Conservation (phyloP, 2,797 vertebrate genomes). For the Gambelia wislizenii region DNA sequence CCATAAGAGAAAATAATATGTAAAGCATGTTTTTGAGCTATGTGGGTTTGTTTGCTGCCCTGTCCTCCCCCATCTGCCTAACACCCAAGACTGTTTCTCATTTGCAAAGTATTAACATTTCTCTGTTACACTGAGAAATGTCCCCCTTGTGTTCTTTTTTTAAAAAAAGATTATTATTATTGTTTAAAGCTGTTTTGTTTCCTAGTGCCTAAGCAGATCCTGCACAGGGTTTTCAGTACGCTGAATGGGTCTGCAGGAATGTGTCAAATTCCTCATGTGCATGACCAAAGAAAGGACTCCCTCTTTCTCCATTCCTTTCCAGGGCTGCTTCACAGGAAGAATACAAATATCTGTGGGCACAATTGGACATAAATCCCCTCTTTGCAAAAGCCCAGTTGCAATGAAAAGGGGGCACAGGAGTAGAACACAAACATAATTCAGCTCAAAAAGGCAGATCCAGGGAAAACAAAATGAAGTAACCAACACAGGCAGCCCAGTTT, state of each 20-base stretch:
- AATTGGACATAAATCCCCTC: neutral
- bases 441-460: neutral
- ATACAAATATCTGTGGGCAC: neutral
- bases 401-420: neutral
- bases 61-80: conserved; percentile 6
- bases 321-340: conserved; percentile 60
- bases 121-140: conserved; percentile 75
- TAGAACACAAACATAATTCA: neutral
- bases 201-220: conserved; percentile 70
- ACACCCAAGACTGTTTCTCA: conserved; percentile 72
- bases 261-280: conserved; percentile 72
- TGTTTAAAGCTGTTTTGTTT: conserved; percentile 81
- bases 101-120: conserved; percentile 78
- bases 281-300: conserved; percentile 64
- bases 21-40: neutral
- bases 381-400: neutral
- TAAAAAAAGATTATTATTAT: conserved; percentile 71
- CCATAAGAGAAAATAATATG: neutral
- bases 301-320: conserved; percentile 41
- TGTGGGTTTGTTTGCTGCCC: conserved; percentile 7
- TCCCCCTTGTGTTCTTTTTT: conserved; percentile 71
- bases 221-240: conserved; percentile 74
- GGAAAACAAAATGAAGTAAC: neutral
- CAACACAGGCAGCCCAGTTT: neutral
- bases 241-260: conserved; percentile 71